Base-by-base conservation (phyloP, 2,888 invertebrate species). In the Drosophila melanosoma region DNA sequence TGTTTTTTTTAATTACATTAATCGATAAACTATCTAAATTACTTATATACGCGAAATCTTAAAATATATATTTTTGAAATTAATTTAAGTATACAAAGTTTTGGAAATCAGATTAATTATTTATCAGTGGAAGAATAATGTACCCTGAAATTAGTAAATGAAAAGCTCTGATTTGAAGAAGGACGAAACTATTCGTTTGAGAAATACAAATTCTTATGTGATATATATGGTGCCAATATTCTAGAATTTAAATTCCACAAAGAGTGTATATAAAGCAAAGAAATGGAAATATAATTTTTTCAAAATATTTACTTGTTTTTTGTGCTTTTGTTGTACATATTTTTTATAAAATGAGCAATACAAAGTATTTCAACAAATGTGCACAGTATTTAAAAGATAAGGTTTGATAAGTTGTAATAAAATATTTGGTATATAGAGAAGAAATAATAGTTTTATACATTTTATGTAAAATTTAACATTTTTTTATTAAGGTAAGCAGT, bases 1-100 rank as follows among this genome's bases (percentile, higher is more conserved):
- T n/a, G 6, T 20, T 12, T 2, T 6, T 12, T 6, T 20, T 6
- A 0, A 12, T 3, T 20, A 1, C 7, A 20, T 20, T 20, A 0
- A 42, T 42, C n/a, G n/a, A 6, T 42, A 3, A 12, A 12, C 20
- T 12, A 20, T 6, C 2, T n/a, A n/a, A 40, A 40, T 11, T 42
- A 6, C 6, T 42, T 20, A 12, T 12, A 6, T 7, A 2, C 12
- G 3, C 6, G 6, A 12, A 11, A 42, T 20, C 20, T 12, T 20
- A 20, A 42, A 20, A n/a, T n/a, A 42, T 6, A 2, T 20, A 6
- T 20, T 12, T 12, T 20, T 45, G 3, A 42, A 12, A 29, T 1
- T 20, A 42, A 3, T 42, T 20, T 12, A 20, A 12, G 2, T 42
- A 42, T 20, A 11, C 11, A 5, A 12, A 20, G 1, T 1, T 12